A percentile compares a stretch with the other conserved stretches of the same genome.
phyloP scores from a whole-genome alignment of 2,888 invertebrate genomes.

The Xestobium rufovillosum region DNA sequence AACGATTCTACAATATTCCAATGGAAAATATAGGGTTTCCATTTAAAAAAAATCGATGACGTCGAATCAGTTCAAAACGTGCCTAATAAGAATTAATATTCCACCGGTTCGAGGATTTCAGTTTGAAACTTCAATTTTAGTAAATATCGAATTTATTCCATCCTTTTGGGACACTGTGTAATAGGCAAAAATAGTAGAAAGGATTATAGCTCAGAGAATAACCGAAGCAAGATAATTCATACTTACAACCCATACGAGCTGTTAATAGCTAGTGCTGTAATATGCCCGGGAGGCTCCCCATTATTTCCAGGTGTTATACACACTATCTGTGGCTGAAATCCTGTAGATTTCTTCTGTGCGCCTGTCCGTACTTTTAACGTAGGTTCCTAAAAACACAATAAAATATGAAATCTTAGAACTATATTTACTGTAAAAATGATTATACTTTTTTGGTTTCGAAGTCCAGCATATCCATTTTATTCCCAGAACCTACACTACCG shows the following conservation, averaged over 20 bases:
- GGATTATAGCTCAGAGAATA: no score
- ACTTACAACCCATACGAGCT: conserved; percentile 96
- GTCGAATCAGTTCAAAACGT: no score
- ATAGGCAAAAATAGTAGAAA: no score
- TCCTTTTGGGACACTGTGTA: no score
- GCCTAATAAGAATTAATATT: no score
- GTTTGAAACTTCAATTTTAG: no score
- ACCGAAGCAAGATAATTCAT: no score
- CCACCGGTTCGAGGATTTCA: no score
- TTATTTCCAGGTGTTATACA: conserved; percentile 81
- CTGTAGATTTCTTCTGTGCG: conserved; percentile 79
- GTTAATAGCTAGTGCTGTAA: conserved; percentile 87
- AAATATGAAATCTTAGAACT: neutral
- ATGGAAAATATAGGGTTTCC: no score
- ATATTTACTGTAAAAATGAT: conserved; percentile 6
- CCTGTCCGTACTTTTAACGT: conserved; percentile 64
- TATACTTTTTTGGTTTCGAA: conserved; percentile 48
- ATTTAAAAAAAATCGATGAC: no score
- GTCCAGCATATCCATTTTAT: conserved; percentile 39
- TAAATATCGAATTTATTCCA: no score
- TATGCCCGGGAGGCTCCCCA: conserved; percentile 72
- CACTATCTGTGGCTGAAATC: conserved; percentile 93
- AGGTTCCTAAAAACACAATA: conserved; percentile 25
- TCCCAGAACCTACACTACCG: conserved; percentile 39
- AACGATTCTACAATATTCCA: no score